Evolutionary conservation across 2,113 vertebrate species (phyloP).

Genomic region (Cygnus buccinator): DNA sequence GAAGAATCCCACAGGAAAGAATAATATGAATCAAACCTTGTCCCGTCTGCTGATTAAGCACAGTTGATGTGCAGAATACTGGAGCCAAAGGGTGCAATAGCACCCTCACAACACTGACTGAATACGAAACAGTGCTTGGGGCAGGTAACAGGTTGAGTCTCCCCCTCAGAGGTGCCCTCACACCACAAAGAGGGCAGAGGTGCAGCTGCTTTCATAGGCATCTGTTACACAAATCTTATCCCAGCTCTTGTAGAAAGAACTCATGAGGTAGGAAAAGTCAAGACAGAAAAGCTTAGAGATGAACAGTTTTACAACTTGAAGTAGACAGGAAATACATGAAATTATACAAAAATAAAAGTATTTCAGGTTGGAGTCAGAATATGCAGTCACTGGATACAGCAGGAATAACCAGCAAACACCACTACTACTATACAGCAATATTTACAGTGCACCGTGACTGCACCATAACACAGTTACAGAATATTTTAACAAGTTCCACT

Average conservation of each 20-base stretch:
- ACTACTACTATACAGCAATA: not conserved
- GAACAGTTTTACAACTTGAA: not conserved
- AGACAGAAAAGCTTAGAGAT: not conserved
- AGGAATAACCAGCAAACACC: not conserved
- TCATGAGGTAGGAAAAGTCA: not conserved
- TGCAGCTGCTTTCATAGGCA: not conserved
- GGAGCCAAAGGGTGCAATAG: not conserved
- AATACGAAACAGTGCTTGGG: not conserved
- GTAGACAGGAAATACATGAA: not conserved
- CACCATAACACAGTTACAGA: not conserved
- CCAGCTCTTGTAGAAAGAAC: fast-evolving
- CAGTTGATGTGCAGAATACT: fast-evolving
- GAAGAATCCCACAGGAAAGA: not conserved
- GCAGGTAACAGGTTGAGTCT: not conserved
- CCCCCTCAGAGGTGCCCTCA: not conserved
- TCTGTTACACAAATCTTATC: not conserved
- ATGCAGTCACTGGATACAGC: not conserved
- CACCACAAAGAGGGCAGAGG: not conserved
- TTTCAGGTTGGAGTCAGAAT: not conserved
- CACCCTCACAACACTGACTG: fast-evolving
- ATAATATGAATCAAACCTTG: fast-evolving
- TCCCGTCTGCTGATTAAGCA: not conserved
- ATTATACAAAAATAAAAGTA: not conserved
- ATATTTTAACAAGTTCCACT: not conserved
- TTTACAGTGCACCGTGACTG: fast-evolving